Conservation (phyloP, 1,140 invertebrate species). For the Rhysida immarginata region DNA sequence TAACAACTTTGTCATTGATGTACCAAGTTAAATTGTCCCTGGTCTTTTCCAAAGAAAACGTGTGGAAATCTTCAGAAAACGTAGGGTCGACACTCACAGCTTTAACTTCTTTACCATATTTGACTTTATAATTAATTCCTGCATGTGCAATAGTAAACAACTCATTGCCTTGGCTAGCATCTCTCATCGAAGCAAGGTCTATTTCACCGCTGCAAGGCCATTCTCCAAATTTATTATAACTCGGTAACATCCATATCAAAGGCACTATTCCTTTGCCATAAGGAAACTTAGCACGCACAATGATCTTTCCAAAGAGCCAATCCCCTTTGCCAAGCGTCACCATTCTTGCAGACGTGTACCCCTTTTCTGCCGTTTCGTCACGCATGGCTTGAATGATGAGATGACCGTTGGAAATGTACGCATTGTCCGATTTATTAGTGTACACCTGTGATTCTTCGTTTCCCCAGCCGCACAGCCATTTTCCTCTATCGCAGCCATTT, state of each 20-base stretch:
- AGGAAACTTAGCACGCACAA: conserved; percentile 1
- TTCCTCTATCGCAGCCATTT: background rate
- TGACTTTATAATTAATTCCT: background rate
- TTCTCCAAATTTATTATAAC: conserved; percentile 36
- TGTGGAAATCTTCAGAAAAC: background rate
- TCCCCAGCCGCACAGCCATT: background rate
- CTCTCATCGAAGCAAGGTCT: conserved; percentile 24
- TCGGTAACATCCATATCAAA: conserved; percentile 44
- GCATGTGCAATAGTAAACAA: background rate
- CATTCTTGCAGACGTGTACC: background rate
- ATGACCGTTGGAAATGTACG: background rate
- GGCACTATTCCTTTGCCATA: background rate
- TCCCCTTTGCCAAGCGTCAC: background rate
- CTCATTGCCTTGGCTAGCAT: background rate
- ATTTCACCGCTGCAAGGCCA: conserved; percentile 41
- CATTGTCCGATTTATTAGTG: background rate
- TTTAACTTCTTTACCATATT: background rate
- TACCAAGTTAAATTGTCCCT: background rate
- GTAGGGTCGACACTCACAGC: background rate
- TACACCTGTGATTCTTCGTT: background rate
- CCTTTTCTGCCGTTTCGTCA: background rate
- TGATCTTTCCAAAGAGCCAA: background rate
- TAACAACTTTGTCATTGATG: background rate
- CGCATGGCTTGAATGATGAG: background rate
- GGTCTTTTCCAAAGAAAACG: background rate